Evolutionary conservation across 2,888 invertebrate species (phyloP), one percentile per base, ranked within the genome.

Genomic region (Lordiphosa fenestrarum): DNA sequence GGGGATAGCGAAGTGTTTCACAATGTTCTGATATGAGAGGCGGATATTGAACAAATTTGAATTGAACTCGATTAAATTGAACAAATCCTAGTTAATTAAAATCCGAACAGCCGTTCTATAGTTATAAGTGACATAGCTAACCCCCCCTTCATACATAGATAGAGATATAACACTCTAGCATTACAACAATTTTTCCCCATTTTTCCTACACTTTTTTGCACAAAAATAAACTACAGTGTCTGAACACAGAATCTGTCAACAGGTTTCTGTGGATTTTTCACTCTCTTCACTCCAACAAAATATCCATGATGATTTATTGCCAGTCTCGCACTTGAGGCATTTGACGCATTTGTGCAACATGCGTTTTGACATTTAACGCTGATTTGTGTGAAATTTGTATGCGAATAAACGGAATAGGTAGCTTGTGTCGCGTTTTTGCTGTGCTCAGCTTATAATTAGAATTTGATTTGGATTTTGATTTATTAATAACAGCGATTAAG

Each of bases 341-440:
- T 73, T 78, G 80, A 82, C 74, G 80, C 65, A 82, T 78, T 83
- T 83, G 83, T 83, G 84, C 81, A 81, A 81, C 80, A 81, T 77
- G 81, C 81, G 65, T 81, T 80, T 77, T 81, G 81, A 81, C 81
- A 83, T 81, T 81, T 83, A 71, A 69, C 66, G 75, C 66, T 83
- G 84, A 81, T 81, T 80, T 81, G 80, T 81, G 84, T 83, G 77
- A 81, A 81, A 81, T 81, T 81, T 61, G 57, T 51, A 73, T 56
- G 50, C 50, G 25, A 37, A 30, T 35, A 23, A 23, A 23, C 23
- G 4, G 5, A 6, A 25, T 19, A 12, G 7, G 37, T 36, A 25
- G 39, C 42, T 44, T 40, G 47, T 51, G 15, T 19, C 1, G 19
- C 3, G 3, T 19, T 54, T 54, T 25, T 25, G 7, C 5, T 23